Base-by-base conservation (phyloP, 2,888 invertebrate genomes). In the Hipparchia semele region DNA sequence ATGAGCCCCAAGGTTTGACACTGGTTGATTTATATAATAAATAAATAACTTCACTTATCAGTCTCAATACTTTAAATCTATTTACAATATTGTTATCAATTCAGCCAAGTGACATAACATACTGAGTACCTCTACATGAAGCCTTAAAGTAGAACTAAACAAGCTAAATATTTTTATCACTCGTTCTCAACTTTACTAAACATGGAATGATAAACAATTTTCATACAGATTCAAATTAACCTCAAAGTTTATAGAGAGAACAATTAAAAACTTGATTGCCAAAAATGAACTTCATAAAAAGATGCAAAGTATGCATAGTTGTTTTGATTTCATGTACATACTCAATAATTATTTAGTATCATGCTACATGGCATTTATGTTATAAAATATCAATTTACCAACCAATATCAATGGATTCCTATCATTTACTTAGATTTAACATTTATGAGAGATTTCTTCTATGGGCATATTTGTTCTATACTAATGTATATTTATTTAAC, bases 1-100 rank as follows among this genome's bases (percentile, higher is more conserved):
- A 70, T 67, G 73, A 73, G 74, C 73, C 86, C 87, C 88, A 87
- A 88, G 83, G 88, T 91, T 91, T 92, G 91, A 91, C 90, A 91
- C 91, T 89, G 91, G 88, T 90, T 88, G 89, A 89, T 90, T 90
- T 89, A 90, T 83, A 88, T 90, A 92, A 86, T 82, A 90, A 92
- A 92, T 91, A 92, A 92, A 92, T 92, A 91, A 91, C 90, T 88
- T 92, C 90, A 91, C 84, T 86, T 91, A 92, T 94, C 93, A 94
- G 93, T 94, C 93, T 92, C 90, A 91, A 90, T 82, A 89, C 90
- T 90, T 90, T 90, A 88, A 89, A 87, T 89, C 87, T 93, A 93
- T 92, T 83, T 92, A 93, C 92, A 92, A 84, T 87, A 87, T 85
- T 85, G 89, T 88, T 84, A 85, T 86, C 87, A 90, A 89, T 87